Percentiles rank a stretch among this genome's conserved stretches.
phyloP scores from a whole-genome alignment of 2,113 vertebrate genomes.

The Rhea americana region DNA sequence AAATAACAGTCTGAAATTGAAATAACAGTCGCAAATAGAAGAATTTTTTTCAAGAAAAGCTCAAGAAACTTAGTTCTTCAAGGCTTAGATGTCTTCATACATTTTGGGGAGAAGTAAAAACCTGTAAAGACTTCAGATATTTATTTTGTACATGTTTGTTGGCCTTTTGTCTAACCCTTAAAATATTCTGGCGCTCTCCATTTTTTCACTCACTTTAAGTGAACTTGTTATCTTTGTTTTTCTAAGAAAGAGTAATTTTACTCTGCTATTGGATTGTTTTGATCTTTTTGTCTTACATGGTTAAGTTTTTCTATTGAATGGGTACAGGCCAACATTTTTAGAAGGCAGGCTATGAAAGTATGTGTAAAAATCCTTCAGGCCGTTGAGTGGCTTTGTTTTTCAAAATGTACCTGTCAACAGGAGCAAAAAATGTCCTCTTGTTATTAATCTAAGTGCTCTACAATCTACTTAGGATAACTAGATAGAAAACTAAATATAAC shows the following conservation, averaged over 20 bases:
- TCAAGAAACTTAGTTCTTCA: not conserved
- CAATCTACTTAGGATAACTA: not conserved
- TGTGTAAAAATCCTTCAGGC: not conserved
- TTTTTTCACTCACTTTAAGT: not conserved
- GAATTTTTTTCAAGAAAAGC: not conserved
- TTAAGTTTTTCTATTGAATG: not conserved
- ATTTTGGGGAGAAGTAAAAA: not conserved
- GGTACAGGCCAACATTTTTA: not conserved
- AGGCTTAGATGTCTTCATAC: not conserved
- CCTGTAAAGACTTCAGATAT: not conserved
- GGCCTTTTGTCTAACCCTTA: not conserved
- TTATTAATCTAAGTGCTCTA: not conserved
- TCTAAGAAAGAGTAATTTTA: not conserved
- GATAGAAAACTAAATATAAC: not conserved
- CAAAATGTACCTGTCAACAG: not conserved
- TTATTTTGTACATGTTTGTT: not conserved
- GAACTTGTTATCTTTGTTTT: not conserved
- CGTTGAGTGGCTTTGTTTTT: not conserved
- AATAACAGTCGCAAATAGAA: not conserved
- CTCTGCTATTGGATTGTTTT: not conserved
- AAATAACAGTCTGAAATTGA: not conserved
- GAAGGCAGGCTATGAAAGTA: not conserved
- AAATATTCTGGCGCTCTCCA: not conserved
- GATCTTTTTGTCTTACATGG: not conserved
- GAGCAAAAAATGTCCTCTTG: not conserved